Conservation (phyloP, 2,888 invertebrate genomes). For the Napeogenes sylphis region DNA sequence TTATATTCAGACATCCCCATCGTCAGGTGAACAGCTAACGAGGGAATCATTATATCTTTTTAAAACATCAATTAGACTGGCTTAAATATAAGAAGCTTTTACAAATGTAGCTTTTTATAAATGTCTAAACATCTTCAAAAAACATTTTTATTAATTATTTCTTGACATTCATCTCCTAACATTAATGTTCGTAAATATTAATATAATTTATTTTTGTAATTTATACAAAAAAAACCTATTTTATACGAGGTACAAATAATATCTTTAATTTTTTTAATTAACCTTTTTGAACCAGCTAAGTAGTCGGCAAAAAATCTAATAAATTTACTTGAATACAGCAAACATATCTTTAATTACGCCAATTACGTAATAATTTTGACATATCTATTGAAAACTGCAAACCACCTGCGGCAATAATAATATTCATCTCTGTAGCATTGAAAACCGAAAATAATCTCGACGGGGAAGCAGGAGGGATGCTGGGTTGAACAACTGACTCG, state of each 20-base stretch:
- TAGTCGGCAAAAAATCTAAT: too few species aligned
- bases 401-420: slow-evolving; percentile 58
- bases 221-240: too few species aligned
- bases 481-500: slow-evolving; percentile 65
- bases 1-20: slow-evolving; percentile 21
- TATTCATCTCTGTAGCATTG: slow-evolving; percentile 71
- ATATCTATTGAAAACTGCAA: slow-evolving; percentile 19
- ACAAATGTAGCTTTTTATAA: slow-evolving; percentile 17
- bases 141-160: neutral
- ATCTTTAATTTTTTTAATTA: too few species aligned
- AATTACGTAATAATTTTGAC: neutral
- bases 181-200: too few species aligned
- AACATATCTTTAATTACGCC: neutral
- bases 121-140: slow-evolving; percentile 1
- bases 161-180: too few species aligned
- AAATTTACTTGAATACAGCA: too few species aligned
- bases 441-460: slow-evolving; percentile 62
- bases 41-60: slow-evolving; percentile 38
- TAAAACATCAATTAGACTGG: slow-evolving; percentile 46
- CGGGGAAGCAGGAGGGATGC: slow-evolving; percentile 48
- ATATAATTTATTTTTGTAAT: too few species aligned
- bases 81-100: slow-evolving; percentile 56
- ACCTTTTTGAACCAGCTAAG: too few species aligned
- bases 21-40: slow-evolving; percentile 38
- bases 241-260: too few species aligned